Percentiles rank a stretch among this genome's conserved stretches.
Conservation (phyloP, 1,140 invertebrate genomes). For the Muscidifurax raptorellus region DNA sequence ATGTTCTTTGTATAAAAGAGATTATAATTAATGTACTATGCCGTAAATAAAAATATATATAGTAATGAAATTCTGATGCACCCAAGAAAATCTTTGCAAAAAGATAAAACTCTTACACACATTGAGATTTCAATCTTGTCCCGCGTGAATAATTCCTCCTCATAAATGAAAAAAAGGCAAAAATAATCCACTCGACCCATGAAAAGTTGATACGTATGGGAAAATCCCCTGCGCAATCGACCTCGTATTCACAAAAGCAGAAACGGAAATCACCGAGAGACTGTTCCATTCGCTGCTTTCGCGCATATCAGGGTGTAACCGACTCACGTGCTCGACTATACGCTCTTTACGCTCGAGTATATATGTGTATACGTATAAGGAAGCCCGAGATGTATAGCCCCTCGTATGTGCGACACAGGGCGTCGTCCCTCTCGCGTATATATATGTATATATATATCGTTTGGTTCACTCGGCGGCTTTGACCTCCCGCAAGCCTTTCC, state of each 20-base stretch:
- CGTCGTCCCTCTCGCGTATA: not conserved
- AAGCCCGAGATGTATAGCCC: not conserved
- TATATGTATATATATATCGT: not conserved
- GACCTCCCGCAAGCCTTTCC: not conserved
- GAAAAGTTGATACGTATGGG: too few relatives aligned
- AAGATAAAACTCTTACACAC: too few relatives aligned
- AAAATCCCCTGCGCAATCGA: too few relatives aligned
- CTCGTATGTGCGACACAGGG: not conserved
- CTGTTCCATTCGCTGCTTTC: not conserved
- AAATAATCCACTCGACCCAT: too few relatives aligned
- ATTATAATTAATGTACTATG: too few relatives aligned
- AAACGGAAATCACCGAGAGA: not conserved
- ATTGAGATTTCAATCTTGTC: too few relatives aligned
- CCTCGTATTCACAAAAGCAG: not conserved
- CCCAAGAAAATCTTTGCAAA: too few relatives aligned
- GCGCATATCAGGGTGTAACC: not conserved
- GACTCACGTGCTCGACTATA: not conserved
- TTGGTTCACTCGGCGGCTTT: not conserved
- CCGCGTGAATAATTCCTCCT: too few relatives aligned
- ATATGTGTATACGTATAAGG: not conserved
- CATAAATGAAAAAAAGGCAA: too few relatives aligned
- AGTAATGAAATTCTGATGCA: too few relatives aligned
- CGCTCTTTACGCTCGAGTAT: not conserved
- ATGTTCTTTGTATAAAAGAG: too few relatives aligned
- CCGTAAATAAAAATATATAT: too few relatives aligned